Base-by-base conservation (phyloP, 2,113 vertebrate species). In the Xiphophorus hellerii region DNA sequence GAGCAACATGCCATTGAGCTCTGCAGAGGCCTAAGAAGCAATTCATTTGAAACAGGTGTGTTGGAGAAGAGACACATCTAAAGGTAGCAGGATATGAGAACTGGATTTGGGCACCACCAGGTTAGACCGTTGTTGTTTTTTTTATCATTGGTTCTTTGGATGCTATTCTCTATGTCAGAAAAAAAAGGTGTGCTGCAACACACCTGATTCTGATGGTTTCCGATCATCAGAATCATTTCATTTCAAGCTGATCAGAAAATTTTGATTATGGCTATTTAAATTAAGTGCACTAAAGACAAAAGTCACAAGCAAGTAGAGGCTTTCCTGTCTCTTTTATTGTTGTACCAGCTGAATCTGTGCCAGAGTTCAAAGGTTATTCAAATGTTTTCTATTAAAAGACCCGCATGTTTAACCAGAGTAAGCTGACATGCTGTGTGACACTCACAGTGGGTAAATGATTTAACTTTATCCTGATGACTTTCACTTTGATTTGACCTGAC, bases 291-390 rank as follows among this genome's bases (percentile, higher is more conserved):
- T 48, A 6, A 48, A 48, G 17, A 5, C 15, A 17, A 17, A 48
- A 20, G 0, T 17, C 44, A 48, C 17, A 17, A 15, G 14, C 9
- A 42, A 74, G 95, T 94, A 37, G 35, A 37, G 35, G 90, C 94
- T 90, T 73, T 93, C 90, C 77, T 93, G 92, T 66, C 91, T 90
- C 87, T 54, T 54, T 7, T 54, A n/a, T 25, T 11, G 51, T 25
- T n/a, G 25, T 0, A 58, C 51, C 22, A 10, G 22, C 7, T 58
- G 51, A 58, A 25, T 9, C 22, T 10, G 51, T n/a, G 22, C 44
- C 44, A 48, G 17, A 58, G 25, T 39, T 13, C 17, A 48, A 10
- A 17, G 66, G 4, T 44, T 67, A 35, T n/a, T 12, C 22, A 12
- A 31, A 70, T 35, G 10, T n/a, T 35, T n/a, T 33, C 5, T 27